These are phyloP conservation scores for Graptemys geographica DNA, from an alignment of 2,797 vertebrate species.

Conservation along the genomic window DNA sequence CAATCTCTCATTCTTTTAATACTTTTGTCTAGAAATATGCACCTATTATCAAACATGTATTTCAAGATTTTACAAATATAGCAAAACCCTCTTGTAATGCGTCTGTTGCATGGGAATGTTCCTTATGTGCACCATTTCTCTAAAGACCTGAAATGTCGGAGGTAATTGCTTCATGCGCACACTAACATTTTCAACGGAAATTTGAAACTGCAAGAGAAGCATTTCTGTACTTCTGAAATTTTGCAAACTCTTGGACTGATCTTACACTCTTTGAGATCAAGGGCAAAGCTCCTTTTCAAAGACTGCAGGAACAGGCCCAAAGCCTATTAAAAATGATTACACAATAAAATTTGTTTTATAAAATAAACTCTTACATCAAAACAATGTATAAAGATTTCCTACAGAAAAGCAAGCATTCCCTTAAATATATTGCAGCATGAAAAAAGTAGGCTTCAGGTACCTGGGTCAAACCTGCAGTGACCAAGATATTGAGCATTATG, in stretches of 20 bases:
- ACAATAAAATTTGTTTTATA: slow-evolving; percentile 45
- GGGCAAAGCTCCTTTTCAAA: neutral
- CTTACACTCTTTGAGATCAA: neutral
- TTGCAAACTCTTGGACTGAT: neutral
- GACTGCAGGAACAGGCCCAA: neutral
- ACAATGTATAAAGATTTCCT: slow-evolving; percentile 47
- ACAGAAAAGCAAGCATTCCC: slow-evolving; percentile 47
- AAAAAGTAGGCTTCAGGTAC: slow-evolving; percentile 15
- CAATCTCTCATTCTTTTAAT: slow-evolving; percentile 49
- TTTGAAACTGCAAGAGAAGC: neutral
- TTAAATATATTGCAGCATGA: slow-evolving; percentile 51
- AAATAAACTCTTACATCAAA: slow-evolving; percentile 54
- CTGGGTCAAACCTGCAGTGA: slow-evolving; percentile 39
- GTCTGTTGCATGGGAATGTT: neutral
- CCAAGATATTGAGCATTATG: slow-evolving; percentile 37
- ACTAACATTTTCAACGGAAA: slow-evolving; percentile 7
- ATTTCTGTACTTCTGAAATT: neutral
- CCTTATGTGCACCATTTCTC: slow-evolving; percentile 19
- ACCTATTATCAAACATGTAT: slow-evolving; percentile 40
- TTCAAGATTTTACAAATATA: slow-evolving; percentile 71
- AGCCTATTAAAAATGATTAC: slow-evolving; percentile 33
- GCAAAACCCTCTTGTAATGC: slow-evolving; percentile 29
- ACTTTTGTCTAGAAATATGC: slow-evolving; percentile 43
- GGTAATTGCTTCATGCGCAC: neutral
- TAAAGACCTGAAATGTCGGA: slow-evolving; percentile 42